phyloP scores from a whole-genome alignment of 2,113 vertebrate genomes.

The Hypocryptadius cinnamomeus region DNA sequence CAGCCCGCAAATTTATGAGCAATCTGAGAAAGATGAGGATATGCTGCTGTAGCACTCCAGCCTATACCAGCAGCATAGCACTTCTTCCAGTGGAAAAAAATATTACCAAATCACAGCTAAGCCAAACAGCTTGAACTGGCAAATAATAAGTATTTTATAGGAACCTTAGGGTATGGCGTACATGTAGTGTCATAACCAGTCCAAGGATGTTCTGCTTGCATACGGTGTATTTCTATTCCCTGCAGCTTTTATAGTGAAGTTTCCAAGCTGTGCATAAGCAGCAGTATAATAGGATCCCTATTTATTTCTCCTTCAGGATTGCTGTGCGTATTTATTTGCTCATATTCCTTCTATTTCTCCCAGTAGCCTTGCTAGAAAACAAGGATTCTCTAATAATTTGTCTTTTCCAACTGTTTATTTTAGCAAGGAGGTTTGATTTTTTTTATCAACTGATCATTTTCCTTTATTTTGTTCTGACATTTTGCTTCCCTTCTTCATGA shows the following conservation, averaged over 20 bases:
- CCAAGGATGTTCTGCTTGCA: neutral
- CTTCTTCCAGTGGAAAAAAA: neutral
- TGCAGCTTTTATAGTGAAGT: neutral
- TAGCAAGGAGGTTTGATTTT: neutral
- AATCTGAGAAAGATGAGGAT: neutral
- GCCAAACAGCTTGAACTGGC: conserved; percentile 1
- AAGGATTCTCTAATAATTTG: neutral
- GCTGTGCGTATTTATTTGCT: neutral
- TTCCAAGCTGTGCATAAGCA: conserved; percentile 3
- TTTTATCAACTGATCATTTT: neutral
- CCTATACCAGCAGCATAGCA: neutral
- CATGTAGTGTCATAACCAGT: neutral
- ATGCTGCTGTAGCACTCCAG: neutral
- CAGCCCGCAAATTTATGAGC: neutral
- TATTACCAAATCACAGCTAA: neutral
- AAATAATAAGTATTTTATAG: neutral
- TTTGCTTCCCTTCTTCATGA: neutral
- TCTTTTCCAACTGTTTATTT: neutral
- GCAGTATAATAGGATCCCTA: neutral
- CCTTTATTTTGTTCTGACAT: neutral
- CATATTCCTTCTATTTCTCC: neutral
- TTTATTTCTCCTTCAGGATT: conserved; percentile 4
- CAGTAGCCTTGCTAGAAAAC: neutral
- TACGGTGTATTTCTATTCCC: neutral
- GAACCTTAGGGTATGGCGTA: neutral